phyloP scores from a whole-genome alignment of 2,113 vertebrate species.

The Peromyscus californicus region DNA sequence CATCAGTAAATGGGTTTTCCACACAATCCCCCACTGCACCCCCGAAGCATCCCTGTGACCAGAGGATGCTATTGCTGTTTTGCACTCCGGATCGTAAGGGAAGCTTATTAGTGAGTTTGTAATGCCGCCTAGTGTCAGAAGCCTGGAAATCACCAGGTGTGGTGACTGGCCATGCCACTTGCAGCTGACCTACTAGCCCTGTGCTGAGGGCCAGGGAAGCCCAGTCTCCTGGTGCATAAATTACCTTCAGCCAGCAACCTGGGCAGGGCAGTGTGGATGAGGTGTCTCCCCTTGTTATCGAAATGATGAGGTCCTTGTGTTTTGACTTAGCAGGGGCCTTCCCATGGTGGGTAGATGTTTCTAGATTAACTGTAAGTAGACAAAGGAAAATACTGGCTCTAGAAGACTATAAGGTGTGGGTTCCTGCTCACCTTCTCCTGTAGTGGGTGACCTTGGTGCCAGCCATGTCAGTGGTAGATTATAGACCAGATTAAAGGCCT shows the following conservation, averaged over 20 bases:
- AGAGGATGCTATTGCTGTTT: neutral
- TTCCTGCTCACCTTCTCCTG: neutral
- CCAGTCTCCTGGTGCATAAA: neutral
- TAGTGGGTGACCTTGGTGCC: neutral
- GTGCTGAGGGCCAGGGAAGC: neutral
- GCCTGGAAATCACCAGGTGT: neutral
- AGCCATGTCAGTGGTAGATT: neutral
- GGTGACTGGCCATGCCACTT: neutral
- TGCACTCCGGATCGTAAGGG: neutral
- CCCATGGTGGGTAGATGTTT: neutral
- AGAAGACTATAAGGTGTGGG: rapidly evolving
- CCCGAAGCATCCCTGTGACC: rapidly evolving
- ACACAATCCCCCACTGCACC: rapidly evolving
- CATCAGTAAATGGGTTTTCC: neutral
- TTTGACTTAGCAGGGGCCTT: neutral
- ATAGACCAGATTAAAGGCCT: neutral
- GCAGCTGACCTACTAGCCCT: neutral
- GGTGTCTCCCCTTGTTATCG: neutral
- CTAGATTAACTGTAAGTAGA: neutral
- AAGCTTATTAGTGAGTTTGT: neutral
- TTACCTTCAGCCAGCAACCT: neutral
- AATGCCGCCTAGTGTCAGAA: neutral
- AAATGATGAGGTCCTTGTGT: neutral
- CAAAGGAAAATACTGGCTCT: neutral
- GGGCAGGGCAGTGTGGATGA: rapidly evolving